Base-by-base conservation (phyloP, 2,113 vertebrate species). In the Sisor rabdophorus region DNA sequence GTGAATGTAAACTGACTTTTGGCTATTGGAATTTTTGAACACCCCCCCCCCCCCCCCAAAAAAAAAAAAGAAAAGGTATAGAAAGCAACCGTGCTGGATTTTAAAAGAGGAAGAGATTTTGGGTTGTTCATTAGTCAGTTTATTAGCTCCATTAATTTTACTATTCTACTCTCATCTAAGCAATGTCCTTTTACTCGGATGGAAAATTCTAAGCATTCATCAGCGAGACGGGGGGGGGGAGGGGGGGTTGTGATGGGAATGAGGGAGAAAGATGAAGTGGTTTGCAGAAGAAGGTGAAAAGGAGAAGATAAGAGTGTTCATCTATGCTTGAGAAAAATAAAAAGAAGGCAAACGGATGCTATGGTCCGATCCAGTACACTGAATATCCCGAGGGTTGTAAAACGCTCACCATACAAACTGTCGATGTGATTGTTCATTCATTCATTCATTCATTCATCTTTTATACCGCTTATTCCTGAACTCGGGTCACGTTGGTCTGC, bases 231-330 rank as follows among this genome's bases (percentile, higher is more conserved):
- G 52, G 52, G 47, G 28, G 55, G 59, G 71, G 58, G 32, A 36
- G 32, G 32, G 32, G 32, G 32, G 32, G 32, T 36, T n/a, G n/a
- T n/a, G n/a, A n/a, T n/a, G 53, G 78, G 81, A 87, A 86, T 87
- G 73, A 85, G 83, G 20, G 28, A 16, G 22, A 54, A 67, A 61
- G 67, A 70, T 61, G 58, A 19, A 44, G 65, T 30, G 12, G 47
- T 69, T 44, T 28, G 16, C 4, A 28, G 16, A 30, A 50, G 48
- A 52, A 52, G 7, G 47, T 30, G 24, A 52, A 69, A 30, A 30
- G 44, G 22, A 67, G n/a, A 69, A 52, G 3, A 10, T 20, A 30
- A 69, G 6, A 68, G 11, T 1, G 11, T 69, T 52, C 28, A 52
- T 52, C 52, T 52, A 67, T 36, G 40, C 40, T 9, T 24, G 20